Percentiles rank a stretch among this genome's conserved stretches.
These are phyloP conservation scores for Ibidorhyncha struthersii DNA, from an alignment of 2,113 vertebrate genomes.

Conservation along the genomic window DNA sequence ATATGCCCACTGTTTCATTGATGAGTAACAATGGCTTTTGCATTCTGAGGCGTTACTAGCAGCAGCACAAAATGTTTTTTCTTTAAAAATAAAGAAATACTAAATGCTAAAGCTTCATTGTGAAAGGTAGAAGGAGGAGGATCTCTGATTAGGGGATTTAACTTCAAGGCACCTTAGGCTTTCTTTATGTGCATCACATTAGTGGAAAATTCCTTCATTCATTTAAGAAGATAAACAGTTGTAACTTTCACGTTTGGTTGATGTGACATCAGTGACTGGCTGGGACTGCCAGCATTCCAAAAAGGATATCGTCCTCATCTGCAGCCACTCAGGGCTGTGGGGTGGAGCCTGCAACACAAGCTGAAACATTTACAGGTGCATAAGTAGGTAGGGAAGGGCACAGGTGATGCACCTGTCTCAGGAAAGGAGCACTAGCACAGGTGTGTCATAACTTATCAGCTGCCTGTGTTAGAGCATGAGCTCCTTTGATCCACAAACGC, in stretches of 20 bases:
- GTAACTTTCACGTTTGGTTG: slow-evolving; percentile 61
- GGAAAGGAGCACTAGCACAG: slow-evolving; percentile 43
- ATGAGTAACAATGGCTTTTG: background rate
- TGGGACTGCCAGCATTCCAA: slow-evolving; percentile 75
- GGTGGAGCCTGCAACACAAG: slow-evolving; percentile 71
- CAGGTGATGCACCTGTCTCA: slow-evolving; percentile 74
- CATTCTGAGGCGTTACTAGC: background rate
- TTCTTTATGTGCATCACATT: background rate
- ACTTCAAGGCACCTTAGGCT: background rate
- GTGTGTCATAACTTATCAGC: slow-evolving; percentile 42
- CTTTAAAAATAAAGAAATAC: background rate
- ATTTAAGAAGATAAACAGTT: slow-evolving; percentile 66
- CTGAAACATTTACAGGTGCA: slow-evolving; percentile 73
- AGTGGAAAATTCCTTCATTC: slow-evolving; percentile 70
- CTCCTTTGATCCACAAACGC: slow-evolving; percentile 86
- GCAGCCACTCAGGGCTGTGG: slow-evolving; percentile 74
- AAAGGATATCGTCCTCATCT: slow-evolving; percentile 68
- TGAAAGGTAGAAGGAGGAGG: background rate
- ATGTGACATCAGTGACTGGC: slow-evolving; percentile 40
- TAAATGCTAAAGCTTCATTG: background rate
- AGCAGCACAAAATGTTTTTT: background rate
- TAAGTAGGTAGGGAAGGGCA: slow-evolving; percentile 72
- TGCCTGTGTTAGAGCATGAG: slow-evolving; percentile 81
- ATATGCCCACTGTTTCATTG: background rate
- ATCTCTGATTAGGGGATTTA: background rate